Percentiles rank a stretch among this genome's conserved stretches.
These are phyloP conservation scores for Coracias cyanogaster DNA, from an alignment of 2,797 vertebrate species.

Conservation along the genomic window DNA sequence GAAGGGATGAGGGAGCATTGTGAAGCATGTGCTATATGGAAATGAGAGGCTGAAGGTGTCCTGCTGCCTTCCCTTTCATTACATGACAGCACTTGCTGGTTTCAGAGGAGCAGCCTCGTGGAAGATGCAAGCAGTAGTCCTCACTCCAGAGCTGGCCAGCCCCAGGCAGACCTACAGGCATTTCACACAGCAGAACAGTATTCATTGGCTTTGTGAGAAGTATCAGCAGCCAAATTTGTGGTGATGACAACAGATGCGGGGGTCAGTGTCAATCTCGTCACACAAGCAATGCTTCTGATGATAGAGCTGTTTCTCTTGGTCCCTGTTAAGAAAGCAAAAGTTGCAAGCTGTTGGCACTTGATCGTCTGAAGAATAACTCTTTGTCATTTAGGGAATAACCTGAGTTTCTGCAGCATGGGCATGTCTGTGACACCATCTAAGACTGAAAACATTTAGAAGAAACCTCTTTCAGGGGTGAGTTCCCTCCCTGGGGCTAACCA, in stretches of 20 bases:
- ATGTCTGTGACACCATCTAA: background rate
- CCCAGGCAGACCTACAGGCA: background rate
- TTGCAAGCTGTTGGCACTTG: background rate
- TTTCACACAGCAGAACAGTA: background rate
- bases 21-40: background rate
- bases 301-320: background rate
- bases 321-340: background rate
- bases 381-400: background rate
- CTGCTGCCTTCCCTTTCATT: background rate
- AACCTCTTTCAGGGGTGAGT: background rate
- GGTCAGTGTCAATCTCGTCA: background rate
- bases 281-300: background rate
- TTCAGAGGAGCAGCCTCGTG: background rate
- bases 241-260: fast-evolving
- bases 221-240: background rate
- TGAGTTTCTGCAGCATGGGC: background rate
- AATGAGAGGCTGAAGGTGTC: background rate
- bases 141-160: background rate
- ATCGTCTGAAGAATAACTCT: background rate
- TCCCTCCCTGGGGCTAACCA: background rate
- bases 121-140: background rate
- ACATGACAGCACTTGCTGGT: background rate
- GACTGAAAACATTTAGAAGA: background rate
- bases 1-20: background rate
- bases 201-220: background rate